Percentiles rank a stretch among this genome's conserved stretches.
phyloP scores from a whole-genome alignment of 2,888 invertebrate species.

The Penaeus monodon region DNA sequence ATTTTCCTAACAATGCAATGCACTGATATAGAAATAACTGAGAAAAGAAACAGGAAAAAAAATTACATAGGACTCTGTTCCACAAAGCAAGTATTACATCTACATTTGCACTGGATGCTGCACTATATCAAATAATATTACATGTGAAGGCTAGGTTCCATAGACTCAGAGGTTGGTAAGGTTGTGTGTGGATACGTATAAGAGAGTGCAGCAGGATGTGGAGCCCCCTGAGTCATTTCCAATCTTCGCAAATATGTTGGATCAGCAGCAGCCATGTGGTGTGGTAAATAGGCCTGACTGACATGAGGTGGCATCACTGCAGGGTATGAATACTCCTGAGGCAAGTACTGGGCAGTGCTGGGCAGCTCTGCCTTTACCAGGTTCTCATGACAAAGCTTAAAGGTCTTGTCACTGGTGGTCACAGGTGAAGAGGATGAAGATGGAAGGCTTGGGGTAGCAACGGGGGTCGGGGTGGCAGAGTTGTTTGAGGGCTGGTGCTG shows the following conservation, averaged over 20 bases:
- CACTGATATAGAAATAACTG: too few relatives aligned
- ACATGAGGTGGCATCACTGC: constrained; percentile 62
- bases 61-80: too few relatives aligned
- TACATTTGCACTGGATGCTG: constrained; percentile 39
- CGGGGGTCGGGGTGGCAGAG: constrained; percentile 62
- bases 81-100: constrained; percentile 1
- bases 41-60: too few relatives aligned
- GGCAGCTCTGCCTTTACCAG: constrained; percentile 62
- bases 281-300: constrained; percentile 61
- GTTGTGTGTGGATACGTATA: constrained; percentile 61
- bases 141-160: constrained; percentile 64
- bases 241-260: constrained; percentile 60
- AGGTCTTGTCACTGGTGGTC: constrained; percentile 55
- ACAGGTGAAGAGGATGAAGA: constrained; percentile 61
- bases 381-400: constrained; percentile 55
- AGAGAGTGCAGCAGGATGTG: constrained; percentile 56
- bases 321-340: constrained; percentile 62
- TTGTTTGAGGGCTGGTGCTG: constrained; percentile 51
- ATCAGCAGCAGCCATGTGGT: constrained; percentile 64
- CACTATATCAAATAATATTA: constrained; percentile 38
- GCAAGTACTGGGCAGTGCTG: constrained; percentile 55
- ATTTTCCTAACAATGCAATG: too few relatives aligned
- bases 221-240: constrained; percentile 61
- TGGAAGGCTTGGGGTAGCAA: constrained; percentile 56
- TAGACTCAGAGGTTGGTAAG: constrained; percentile 62